phyloP scores from a whole-genome alignment of 2,888 invertebrate species.

The Andrena camellia region DNA sequence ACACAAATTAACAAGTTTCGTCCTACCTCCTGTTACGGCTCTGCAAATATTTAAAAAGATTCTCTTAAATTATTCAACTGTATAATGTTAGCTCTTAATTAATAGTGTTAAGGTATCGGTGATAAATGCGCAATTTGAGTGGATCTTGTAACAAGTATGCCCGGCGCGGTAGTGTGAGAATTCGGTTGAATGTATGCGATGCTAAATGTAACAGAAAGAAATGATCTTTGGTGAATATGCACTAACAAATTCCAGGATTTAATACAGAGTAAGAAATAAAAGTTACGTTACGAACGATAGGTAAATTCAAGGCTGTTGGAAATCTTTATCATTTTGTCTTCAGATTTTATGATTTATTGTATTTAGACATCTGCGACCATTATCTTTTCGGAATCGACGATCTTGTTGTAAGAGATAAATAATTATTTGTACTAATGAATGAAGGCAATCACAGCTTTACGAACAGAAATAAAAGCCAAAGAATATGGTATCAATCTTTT shows the following conservation, averaged over 20 bases:
- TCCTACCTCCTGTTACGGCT: conserved; percentile 70
- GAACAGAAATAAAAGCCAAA: conserved; percentile 49
- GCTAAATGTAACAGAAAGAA: conserved; percentile 32
- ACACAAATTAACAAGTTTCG: conserved; percentile 58
- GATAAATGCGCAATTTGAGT: conserved; percentile 66
- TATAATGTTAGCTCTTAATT: conserved; percentile 69
- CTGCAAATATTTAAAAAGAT: conserved; percentile 65
- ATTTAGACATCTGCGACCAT: conserved; percentile 11
- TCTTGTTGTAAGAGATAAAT: conserved; percentile 27
- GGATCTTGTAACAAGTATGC: conserved; percentile 54
- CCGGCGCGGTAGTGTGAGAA: conserved; percentile 44
- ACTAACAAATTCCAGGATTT: conserved; percentile 47
- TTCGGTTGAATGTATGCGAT: conserved; percentile 49
- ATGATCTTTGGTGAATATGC: conserved; percentile 47
- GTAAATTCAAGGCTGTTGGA: conserved; percentile 46
- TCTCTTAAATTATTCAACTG: conserved; percentile 71
- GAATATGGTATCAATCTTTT: conserved; percentile 48
- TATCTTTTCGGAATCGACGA: conserved; percentile 14
- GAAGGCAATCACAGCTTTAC: conserved; percentile 40
- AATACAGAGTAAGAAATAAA: conserved; percentile 46
- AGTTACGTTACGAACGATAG: conserved; percentile 44
- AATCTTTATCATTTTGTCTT: conserved; percentile 54
- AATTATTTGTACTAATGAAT: conserved; percentile 30
- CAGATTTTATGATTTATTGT: conserved; percentile 47
- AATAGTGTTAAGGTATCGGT: conserved; percentile 63